Evolutionary conservation across 2,113 vertebrate species (phyloP).

Genomic region (Alouatta palliata): DNA sequence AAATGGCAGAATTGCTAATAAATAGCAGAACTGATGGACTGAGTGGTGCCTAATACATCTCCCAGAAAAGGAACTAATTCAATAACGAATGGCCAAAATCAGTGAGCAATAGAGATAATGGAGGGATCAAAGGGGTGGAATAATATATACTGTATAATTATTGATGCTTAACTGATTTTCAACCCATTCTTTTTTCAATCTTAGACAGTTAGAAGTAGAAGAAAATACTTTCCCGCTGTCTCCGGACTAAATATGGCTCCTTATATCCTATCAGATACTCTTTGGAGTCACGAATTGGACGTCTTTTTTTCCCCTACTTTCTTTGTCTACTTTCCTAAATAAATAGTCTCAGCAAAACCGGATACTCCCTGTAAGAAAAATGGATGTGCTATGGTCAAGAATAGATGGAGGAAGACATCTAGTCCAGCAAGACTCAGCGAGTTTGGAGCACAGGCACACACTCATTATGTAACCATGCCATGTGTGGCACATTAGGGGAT

Average conservation of each 20-base stretch:
- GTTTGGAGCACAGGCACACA: too few species aligned
- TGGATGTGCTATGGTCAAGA: too few species aligned
- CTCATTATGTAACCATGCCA: too few species aligned
- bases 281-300: background rate
- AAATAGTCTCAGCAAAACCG: background rate
- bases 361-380: background rate
- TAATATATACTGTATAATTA: background rate
- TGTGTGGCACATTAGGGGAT: too few species aligned
- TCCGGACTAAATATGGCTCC: background rate
- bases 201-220: background rate
- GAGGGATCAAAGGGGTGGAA: background rate
- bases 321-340: background rate
- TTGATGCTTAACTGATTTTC: background rate
- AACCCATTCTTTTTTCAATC: background rate
- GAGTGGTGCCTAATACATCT: background rate
- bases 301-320: background rate
- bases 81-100: slow-evolving; percentile 4
- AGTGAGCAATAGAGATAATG: background rate
- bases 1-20: slow-evolving; percentile 4
- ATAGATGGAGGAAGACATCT: too few species aligned
- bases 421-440: too few species aligned
- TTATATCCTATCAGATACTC: background rate
- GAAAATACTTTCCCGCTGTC: background rate
- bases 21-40: background rate
- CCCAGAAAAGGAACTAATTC: background rate